Conservation (phyloP, 2,888 invertebrate genomes). For the Uloborus plumipes region DNA sequence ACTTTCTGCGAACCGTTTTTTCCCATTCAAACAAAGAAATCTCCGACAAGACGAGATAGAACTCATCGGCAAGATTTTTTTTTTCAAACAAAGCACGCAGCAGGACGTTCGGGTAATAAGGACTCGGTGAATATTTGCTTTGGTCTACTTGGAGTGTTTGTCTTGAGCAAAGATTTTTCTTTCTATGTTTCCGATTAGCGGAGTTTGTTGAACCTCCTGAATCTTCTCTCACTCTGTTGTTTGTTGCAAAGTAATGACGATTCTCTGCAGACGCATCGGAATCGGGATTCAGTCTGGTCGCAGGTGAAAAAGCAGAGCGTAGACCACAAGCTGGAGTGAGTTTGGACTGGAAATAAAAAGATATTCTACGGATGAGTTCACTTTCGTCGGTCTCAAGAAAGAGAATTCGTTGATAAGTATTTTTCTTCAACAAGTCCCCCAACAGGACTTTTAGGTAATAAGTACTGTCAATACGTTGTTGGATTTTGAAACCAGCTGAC, state of each 20-base stretch:
- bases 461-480: too few species aligned
- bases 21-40: conserved; percentile 14
- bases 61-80: conserved; percentile 13
- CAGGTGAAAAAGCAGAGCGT: conserved; percentile 71
- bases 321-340: conserved; percentile 69
- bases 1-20: conserved; percentile 21
- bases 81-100: conserved; percentile 51
- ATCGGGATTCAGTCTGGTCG: conserved; percentile 66
- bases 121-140: conserved; percentile 52
- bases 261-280: conserved; percentile 66
- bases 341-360: neutral
- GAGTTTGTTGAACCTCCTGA: conserved; percentile 16
- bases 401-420: too few species aligned
- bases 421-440: too few species aligned
- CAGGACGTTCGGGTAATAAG: conserved; percentile 55
- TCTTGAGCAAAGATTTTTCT: conserved; percentile 1
- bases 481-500: too few species aligned
- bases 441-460: too few species aligned
- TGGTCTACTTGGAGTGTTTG: conserved; percentile 38
- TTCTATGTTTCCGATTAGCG: conserved; percentile 6
- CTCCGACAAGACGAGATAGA: neutral
- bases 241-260: conserved; percentile 66
- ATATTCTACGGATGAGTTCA: too few species aligned
- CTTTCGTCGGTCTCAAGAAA: too few species aligned
- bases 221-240: conserved; percentile 10